A percentile compares a stretch with the other conserved stretches of the same genome.
These are phyloP conservation scores for Lepidonotus clava DNA, from an alignment of 2,888 invertebrate genomes.

Conservation along the genomic window DNA sequence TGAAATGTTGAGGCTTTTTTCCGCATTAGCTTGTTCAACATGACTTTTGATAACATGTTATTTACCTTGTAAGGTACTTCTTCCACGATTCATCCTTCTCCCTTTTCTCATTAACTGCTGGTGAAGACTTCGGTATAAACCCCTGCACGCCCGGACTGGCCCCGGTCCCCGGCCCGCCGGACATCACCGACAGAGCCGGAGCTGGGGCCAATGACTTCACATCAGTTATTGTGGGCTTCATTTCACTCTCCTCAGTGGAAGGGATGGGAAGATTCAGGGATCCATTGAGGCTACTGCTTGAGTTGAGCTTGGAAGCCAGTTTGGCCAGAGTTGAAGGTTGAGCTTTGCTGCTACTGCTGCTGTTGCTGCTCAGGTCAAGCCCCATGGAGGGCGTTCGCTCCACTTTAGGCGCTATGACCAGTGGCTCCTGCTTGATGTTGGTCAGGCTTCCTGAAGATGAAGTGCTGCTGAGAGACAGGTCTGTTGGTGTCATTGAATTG, in stretches of 20 bases:
- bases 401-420: background rate
- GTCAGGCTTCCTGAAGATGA: no score
- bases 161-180: background rate
- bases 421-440: background rate
- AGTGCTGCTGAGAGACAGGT: conserved; percentile 14
- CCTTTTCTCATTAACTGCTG: conserved; percentile 69
- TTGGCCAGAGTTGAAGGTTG: conserved; percentile 58
- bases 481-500: conserved; percentile 14
- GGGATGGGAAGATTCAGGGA: conserved; percentile 73
- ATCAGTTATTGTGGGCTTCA: background rate
- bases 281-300: conserved; percentile 69
- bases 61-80: conserved; percentile 83
- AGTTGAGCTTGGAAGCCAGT: conserved; percentile 61
- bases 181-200: background rate
- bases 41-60: background rate
- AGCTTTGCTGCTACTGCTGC: conserved; percentile 1
- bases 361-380: conserved; percentile 2
- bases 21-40: background rate
- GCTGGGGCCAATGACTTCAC: background rate
- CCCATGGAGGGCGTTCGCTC: background rate
- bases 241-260: background rate
- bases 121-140: conserved; percentile 57
- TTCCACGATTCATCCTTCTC: conserved; percentile 83
- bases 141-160: conserved; percentile 8
- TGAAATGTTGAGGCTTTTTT: background rate